phyloP scores from a whole-genome alignment of 2,113 vertebrate species.

The Ctenomys sociabilis region DNA sequence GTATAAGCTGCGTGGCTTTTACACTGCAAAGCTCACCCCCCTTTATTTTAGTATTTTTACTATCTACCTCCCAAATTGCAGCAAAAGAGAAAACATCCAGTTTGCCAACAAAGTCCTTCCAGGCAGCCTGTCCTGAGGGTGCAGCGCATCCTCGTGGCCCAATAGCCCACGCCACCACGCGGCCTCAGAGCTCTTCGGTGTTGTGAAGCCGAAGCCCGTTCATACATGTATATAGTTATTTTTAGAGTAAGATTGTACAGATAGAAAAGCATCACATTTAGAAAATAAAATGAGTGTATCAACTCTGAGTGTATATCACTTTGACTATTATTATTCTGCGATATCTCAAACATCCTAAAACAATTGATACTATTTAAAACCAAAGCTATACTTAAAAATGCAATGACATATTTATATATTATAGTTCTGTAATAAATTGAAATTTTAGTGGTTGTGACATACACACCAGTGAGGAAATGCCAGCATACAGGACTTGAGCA shows the following conservation, averaged over 20 bases:
- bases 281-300: background rate
- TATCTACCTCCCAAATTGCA: background rate
- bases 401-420: background rate
- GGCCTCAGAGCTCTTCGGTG: background rate
- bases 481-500: slow-evolving; percentile 61
- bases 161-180: rapidly evolving
- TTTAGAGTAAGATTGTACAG: background rate
- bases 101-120: background rate
- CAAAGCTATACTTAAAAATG: background rate
- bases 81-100: background rate
- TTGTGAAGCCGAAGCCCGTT: background rate
- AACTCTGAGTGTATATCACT: background rate
- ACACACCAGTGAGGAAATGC: background rate
- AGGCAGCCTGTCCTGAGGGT: background rate
- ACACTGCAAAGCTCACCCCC: no score
- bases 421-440: slow-evolving; percentile 32
- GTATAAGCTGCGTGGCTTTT: background rate
- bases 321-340: background rate
- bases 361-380: background rate
- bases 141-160: background rate
- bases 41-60: background rate
- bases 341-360: background rate
- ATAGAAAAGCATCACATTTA: background rate
- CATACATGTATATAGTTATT: no score
- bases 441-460: slow-evolving; percentile 13